A percentile compares a stretch with the other conserved stretches of the same genome.
phyloP scores from a whole-genome alignment of 2,888 invertebrate species.

The Pollenia griseotomentosa region DNA sequence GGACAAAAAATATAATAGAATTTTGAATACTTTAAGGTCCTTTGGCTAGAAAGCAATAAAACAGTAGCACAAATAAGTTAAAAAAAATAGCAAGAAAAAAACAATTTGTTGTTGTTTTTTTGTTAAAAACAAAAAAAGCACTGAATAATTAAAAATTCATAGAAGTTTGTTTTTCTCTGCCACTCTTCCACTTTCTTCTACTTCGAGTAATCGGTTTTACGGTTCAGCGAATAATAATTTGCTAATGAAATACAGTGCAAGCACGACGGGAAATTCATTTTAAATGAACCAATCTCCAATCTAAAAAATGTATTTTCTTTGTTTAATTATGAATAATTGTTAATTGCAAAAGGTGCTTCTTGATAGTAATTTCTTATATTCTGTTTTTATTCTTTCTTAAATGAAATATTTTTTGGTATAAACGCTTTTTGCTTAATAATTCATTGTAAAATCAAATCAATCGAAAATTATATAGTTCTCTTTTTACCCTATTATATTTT shows the following conservation, averaged over 20 bases:
- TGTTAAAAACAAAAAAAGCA: not conserved
- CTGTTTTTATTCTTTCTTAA: no score
- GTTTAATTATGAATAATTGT: no score
- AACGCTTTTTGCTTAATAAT: no score
- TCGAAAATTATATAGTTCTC: no score
- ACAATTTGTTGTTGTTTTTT: conserved; percentile 21
- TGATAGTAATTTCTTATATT: no score
- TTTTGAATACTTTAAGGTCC: conserved; percentile 46
- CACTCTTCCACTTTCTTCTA: not conserved
- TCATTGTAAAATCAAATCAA: no score
- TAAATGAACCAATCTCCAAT: no score
- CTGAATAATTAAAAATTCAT: conserved; percentile 35
- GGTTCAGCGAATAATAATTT: not conserved
- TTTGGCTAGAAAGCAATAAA: not conserved
- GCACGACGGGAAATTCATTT: no score
- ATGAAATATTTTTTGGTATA: no score
- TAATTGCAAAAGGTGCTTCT: no score
- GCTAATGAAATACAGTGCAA: not conserved
- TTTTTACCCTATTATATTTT: no score
- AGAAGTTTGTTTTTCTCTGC: not conserved
- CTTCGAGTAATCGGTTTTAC: not conserved
- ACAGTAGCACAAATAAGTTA: not conserved
- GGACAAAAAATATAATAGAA: conserved; percentile 44
- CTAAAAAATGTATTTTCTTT: no score
- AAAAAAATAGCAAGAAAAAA: not conserved